Conservation (phyloP, 2,113 vertebrate species). For the Leptosomus discolor region DNA sequence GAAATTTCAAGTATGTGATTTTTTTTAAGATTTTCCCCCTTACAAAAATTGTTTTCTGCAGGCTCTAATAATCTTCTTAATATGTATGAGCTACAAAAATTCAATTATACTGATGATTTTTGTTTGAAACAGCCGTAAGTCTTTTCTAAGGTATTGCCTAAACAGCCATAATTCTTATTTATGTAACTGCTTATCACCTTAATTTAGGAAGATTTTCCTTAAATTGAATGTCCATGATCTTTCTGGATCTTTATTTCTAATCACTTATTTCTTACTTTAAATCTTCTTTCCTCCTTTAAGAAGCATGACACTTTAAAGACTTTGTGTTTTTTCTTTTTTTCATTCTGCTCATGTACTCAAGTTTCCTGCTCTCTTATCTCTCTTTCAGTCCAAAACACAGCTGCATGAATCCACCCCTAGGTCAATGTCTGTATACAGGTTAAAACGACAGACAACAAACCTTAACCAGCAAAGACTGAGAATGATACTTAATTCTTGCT, state of each 20-base stretch:
- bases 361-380: neutral
- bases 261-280: neutral
- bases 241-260: neutral
- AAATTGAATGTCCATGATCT: neutral
- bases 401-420: neutral
- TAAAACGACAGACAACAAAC: neutral
- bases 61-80: neutral
- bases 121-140: neutral
- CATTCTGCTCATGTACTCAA: neutral
- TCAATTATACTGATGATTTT: neutral
- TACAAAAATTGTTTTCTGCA: neutral
- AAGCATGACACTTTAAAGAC: neutral
- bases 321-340: neutral
- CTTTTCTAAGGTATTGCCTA: neutral
- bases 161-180: neutral
- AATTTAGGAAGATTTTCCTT: neutral
- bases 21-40: neutral
- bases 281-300: neutral
- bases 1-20: neutral
- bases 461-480: neutral
- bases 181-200: neutral
- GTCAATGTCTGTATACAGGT: neutral
- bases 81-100: neutral
- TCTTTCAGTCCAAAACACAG: neutral
- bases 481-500: neutral